Evolutionary conservation across 2,888 invertebrate genomes (phyloP).

Genomic region (Plusia festucae): DNA sequence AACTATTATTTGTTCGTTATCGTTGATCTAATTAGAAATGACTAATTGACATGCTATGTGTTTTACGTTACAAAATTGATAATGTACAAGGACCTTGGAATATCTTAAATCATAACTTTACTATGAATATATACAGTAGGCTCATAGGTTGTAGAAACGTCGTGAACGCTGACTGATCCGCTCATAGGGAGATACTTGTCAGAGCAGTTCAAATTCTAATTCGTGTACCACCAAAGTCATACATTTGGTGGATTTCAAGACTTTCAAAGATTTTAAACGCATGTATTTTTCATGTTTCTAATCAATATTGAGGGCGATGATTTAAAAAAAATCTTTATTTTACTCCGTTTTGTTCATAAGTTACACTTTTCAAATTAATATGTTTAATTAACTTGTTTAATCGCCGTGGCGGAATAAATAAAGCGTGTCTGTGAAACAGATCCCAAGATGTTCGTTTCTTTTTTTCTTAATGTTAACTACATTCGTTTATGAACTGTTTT

Average conservation of each 20-base stretch:
- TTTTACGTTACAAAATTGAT: not conserved
- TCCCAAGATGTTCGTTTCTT: too few relatives aligned
- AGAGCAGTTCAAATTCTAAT: too few relatives aligned
- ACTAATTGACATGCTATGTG: conserved; percentile 26
- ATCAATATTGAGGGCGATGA: not conserved
- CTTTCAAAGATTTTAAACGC: too few relatives aligned
- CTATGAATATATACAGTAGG: not conserved
- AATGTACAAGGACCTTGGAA: not conserved
- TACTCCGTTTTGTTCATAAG: not conserved
- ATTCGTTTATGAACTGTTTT: not conserved
- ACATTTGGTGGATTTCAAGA: not conserved
- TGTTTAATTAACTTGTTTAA: too few relatives aligned
- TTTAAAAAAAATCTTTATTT: not conserved
- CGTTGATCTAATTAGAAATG: conserved; percentile 47
- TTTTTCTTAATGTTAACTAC: too few relatives aligned
- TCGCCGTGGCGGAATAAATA: too few relatives aligned
- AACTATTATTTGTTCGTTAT: conserved; percentile 59
- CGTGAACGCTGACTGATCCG: not conserved
- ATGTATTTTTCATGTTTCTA: not conserved
- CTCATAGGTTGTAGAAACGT: not conserved
- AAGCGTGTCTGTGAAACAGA: too few relatives aligned
- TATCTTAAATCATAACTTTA: not conserved
- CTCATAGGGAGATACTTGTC: not conserved
- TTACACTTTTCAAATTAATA: too few relatives aligned
- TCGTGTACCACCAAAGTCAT: too few relatives aligned